Evolutionary conservation across 2,888 invertebrate species (phyloP).

Genomic region (Athalia rosae): DNA sequence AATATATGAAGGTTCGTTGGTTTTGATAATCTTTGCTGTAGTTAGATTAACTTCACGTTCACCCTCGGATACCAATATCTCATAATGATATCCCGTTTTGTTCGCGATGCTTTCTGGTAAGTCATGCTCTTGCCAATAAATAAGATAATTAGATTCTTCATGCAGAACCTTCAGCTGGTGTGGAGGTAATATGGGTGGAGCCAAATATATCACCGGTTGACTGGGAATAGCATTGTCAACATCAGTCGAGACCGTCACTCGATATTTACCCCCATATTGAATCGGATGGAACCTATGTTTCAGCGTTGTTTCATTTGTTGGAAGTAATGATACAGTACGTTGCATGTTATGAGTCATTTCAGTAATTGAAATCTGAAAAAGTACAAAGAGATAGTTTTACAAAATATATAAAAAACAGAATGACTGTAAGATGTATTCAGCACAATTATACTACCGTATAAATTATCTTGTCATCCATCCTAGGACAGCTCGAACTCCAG

Average conservation of each 20-base stretch:
- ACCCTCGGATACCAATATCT: constrained; percentile 80
- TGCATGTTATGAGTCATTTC: constrained; percentile 74
- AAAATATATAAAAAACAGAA: neutral
- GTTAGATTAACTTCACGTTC: constrained; percentile 74
- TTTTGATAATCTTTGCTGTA: constrained; percentile 72
- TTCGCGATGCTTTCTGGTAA: constrained; percentile 64
- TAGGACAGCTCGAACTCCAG: constrained; percentile 84
- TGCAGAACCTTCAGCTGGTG: constrained; percentile 78
- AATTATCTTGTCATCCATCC: constrained; percentile 73
- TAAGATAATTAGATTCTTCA: constrained; percentile 78
- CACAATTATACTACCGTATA: constrained; percentile 78
- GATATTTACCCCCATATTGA: constrained; percentile 76
- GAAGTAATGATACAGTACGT: constrained; percentile 73
- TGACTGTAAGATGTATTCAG: neutral
- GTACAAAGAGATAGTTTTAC: constrained; percentile 33
- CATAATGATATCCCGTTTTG: constrained; percentile 76
- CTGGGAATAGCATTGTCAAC: constrained; percentile 73
- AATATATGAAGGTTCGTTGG: constrained; percentile 77
- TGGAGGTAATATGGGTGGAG: constrained; percentile 79
- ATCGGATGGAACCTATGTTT: constrained; percentile 76
- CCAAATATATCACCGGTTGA: constrained; percentile 74
- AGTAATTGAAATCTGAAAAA: constrained; percentile 74
- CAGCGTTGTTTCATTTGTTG: constrained; percentile 75
- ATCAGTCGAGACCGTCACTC: constrained; percentile 75
- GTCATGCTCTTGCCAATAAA: constrained; percentile 80